These are phyloP conservation scores for Panthera tigris DNA, from an alignment of 2,113 vertebrate genomes.

Conservation along the genomic window DNA sequence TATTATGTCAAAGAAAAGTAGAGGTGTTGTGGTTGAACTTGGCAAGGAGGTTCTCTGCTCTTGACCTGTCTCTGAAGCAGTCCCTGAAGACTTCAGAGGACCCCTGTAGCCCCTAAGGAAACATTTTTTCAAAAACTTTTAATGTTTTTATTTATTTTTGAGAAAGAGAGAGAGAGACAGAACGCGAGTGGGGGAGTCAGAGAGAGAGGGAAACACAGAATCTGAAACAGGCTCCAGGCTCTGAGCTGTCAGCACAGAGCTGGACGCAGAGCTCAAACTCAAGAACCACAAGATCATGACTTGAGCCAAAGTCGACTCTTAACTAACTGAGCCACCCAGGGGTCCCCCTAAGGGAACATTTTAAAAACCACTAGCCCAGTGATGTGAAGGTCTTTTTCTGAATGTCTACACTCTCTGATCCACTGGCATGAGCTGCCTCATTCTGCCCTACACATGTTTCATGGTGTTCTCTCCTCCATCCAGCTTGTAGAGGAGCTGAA, in stretches of 20 bases:
- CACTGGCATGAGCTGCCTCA: accelerated
- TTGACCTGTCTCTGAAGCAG: neutral
- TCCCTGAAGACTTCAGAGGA: neutral
- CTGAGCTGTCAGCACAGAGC: too few species aligned
- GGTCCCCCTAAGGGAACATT: neutral
- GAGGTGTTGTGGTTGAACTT: neutral
- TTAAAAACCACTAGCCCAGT: neutral
- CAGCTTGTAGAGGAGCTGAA: neutral
- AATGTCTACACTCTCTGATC: neutral
- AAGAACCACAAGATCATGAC: too few species aligned
- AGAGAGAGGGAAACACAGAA: too few species aligned
- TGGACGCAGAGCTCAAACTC: too few species aligned
- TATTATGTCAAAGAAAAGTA: neutral
- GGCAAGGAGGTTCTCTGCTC: neutral
- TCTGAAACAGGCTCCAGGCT: too few species aligned
- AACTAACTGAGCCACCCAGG: too few species aligned
- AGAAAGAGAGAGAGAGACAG: too few species aligned
- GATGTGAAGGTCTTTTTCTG: neutral
- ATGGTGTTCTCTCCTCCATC: accelerated
- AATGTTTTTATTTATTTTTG: too few species aligned
- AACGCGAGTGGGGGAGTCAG: too few species aligned
- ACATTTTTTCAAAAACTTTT: neutral
- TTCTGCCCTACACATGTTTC: accelerated
- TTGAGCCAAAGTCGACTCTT: too few species aligned
- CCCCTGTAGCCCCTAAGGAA: neutral